These are phyloP conservation scores for Epicauta chinensis DNA, from an alignment of 1,140 invertebrate species.

Conservation along the genomic window DNA sequence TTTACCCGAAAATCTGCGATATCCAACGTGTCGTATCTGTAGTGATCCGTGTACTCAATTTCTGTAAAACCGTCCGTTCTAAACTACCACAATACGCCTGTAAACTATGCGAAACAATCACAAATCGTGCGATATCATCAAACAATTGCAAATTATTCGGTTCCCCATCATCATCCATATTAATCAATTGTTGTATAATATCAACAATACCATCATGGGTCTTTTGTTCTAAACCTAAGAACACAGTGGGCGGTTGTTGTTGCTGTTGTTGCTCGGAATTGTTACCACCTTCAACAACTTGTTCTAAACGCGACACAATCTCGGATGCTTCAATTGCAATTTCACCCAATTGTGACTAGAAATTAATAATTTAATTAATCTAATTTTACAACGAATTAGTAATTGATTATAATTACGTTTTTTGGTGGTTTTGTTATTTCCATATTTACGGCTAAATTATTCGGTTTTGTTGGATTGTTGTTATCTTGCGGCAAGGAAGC, in stretches of 20 bases:
- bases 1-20: slow-evolving; percentile 48
- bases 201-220: slow-evolving; percentile 37
- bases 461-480: slow-evolving; percentile 14
- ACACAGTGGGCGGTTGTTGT: slow-evolving; percentile 34
- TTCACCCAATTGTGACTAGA: slow-evolving; percentile 37
- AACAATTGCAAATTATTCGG: slow-evolving; percentile 46
- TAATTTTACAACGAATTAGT: not conserved
- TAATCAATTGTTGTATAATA: slow-evolving; percentile 36
- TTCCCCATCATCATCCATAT: slow-evolving; percentile 47
- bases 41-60: slow-evolving; percentile 62
- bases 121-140: slow-evolving; percentile 56
- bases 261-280: slow-evolving; percentile 11
- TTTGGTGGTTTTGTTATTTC: slow-evolving; percentile 16
- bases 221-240: slow-evolving; percentile 37
- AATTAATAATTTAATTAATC: not conserved
- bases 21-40: slow-evolving; percentile 73
- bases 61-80: slow-evolving; percentile 61
- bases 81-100: slow-evolving; percentile 66
- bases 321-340: slow-evolving; percentile 42
- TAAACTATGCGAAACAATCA: slow-evolving; percentile 67
- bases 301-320: slow-evolving; percentile 41
- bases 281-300: slow-evolving; percentile 37
- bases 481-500: slow-evolving; percentile 25
- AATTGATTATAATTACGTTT: slow-evolving; percentile 14
- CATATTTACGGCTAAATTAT: slow-evolving; percentile 21